Conservation (phyloP, 1,140 invertebrate genomes). For the Pogonomyrmex californicus region DNA sequence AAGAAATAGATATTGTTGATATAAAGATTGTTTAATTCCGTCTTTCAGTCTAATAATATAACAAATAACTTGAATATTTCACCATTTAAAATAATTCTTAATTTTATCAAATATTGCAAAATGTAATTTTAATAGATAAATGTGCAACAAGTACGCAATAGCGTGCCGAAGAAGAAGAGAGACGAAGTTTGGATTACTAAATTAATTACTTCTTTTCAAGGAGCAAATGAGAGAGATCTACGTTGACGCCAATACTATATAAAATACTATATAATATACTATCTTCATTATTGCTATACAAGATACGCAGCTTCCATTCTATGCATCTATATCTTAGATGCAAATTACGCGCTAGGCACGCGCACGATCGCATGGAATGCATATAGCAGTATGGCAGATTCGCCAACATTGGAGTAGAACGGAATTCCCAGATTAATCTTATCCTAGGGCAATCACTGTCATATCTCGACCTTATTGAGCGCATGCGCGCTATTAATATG, state of each 20-base stretch:
- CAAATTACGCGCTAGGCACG: constrained; percentile 19
- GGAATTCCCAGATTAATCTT: constrained; percentile 62
- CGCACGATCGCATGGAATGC: constrained; percentile 15
- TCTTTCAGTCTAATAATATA: not conserved
- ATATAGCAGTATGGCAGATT: constrained; percentile 14
- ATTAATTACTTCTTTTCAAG: not conserved
- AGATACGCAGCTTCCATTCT: not conserved
- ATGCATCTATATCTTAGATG: constrained; percentile 2
- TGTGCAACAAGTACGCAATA: not conserved
- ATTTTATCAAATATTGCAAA: not conserved
- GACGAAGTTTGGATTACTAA: not conserved
- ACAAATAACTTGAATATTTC: not conserved
- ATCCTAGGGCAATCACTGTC: constrained; percentile 44
- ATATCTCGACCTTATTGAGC: constrained; percentile 22
- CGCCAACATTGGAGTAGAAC: constrained; percentile 2
- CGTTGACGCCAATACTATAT: not conserved
- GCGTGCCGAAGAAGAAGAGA: not conserved
- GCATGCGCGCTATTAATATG: not conserved
- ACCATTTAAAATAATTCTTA: not conserved
- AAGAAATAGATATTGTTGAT: not conserved
- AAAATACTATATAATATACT: not conserved
- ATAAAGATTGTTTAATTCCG: not conserved
- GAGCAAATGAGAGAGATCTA: not conserved
- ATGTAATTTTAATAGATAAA: not conserved
- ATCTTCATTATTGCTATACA: not conserved